phyloP scores from a whole-genome alignment of 2,888 invertebrate genomes.

The Dasypolia templi region DNA sequence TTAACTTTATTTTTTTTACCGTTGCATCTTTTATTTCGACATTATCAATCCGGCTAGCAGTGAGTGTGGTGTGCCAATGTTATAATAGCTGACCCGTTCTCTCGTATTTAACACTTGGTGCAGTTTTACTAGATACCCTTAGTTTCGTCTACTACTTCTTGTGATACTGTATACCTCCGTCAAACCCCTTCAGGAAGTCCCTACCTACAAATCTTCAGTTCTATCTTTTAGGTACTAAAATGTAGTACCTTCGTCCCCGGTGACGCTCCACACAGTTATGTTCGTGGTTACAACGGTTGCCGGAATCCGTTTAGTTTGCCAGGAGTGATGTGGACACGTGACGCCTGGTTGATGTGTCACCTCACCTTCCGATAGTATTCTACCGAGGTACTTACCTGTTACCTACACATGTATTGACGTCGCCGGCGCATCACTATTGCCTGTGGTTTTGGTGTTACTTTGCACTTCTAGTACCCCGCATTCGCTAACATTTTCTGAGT shows the following conservation, averaged over 20 bases:
- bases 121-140: background rate
- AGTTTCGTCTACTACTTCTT: background rate
- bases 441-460: conserved; percentile 4
- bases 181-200: background rate
- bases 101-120: background rate
- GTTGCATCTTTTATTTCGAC: background rate
- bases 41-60: background rate
- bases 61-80: background rate
- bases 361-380: background rate
- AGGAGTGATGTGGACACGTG: conserved; percentile 39
- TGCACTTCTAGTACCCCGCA: background rate
- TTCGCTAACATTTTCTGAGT: background rate
- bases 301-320: conserved; percentile 32
- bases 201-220: background rate
- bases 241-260: background rate
- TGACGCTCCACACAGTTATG: conserved; percentile 6
- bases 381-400: background rate
- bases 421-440: conserved; percentile 15
- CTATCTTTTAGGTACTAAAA: background rate
- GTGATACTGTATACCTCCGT: no score
- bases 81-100: background rate
- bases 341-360: background rate
- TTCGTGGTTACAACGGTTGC: background rate
- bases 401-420: background rate
- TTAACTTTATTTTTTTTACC: background rate